Conservation (phyloP, 2,113 vertebrate species). For the Bucco capensis region DNA sequence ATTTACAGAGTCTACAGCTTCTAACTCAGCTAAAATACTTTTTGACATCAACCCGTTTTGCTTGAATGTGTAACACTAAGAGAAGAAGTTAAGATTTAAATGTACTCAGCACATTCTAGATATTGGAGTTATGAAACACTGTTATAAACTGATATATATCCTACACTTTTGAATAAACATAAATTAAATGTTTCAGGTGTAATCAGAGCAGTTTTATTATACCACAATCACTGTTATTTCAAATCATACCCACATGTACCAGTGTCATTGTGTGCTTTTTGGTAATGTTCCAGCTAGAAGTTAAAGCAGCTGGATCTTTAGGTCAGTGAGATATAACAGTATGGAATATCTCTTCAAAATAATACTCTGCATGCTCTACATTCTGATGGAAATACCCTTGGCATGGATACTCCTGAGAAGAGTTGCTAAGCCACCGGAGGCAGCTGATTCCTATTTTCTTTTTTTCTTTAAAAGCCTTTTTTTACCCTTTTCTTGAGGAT, state of each 20-base stretch:
- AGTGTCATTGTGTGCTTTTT: background rate
- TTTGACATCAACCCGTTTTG: constrained; percentile 2
- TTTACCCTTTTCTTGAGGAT: background rate
- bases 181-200: background rate
- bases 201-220: background rate
- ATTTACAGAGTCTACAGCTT: background rate
- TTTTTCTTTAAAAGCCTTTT: background rate
- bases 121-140: background rate
- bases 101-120: background rate
- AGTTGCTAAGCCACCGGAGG: background rate
- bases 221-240: background rate
- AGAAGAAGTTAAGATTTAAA: background rate
- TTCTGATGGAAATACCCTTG: background rate
- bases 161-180: background rate
- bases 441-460: background rate
- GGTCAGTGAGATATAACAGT: background rate
- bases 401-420: background rate
- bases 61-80: background rate
- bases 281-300: background rate
- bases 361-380: background rate
- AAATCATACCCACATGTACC: background rate
- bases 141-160: background rate
- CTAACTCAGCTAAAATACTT: background rate
- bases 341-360: background rate
- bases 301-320: background rate